These are phyloP conservation scores for Melanaphis sacchari DNA, from an alignment of 1,140 invertebrate species.

Conservation along the genomic window DNA sequence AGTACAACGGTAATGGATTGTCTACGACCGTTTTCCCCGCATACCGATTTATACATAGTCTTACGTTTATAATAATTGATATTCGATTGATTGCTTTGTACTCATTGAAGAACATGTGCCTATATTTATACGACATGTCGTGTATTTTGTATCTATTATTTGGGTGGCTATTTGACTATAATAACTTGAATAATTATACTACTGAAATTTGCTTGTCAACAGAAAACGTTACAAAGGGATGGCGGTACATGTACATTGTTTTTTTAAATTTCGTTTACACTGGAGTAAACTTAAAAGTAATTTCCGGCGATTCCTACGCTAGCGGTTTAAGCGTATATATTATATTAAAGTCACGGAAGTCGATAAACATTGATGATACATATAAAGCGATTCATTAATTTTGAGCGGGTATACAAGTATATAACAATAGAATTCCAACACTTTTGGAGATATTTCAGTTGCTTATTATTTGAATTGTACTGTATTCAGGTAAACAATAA, in stretches of 20 bases:
- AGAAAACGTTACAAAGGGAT: neutral
- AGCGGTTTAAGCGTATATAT: neutral
- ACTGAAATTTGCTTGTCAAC: neutral
- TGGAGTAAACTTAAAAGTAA: slow-evolving; percentile 41
- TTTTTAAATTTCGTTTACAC: slow-evolving; percentile 12
- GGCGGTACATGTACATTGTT: neutral
- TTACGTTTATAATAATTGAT: slow-evolving; percentile 41
- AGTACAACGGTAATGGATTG: slow-evolving; percentile 31
- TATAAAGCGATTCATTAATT: neutral
- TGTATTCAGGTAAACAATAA: neutral
- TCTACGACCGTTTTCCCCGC: neutral
- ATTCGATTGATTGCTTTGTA: slow-evolving; percentile 27
- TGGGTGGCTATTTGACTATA: neutral
- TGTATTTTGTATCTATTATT: neutral
- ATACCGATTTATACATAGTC: neutral
- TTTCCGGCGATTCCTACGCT: slow-evolving; percentile 23
- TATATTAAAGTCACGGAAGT: neutral
- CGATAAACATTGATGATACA: slow-evolving; percentile 38
- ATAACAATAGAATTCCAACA: neutral
- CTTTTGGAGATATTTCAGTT: neutral
- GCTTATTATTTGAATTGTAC: neutral
- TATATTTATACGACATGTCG: neutral
- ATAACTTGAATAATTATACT: neutral
- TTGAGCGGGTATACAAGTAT: neutral
- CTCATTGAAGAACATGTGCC: too few relatives aligned